A percentile compares a stretch with the other conserved stretches of the same genome.
Conservation (phyloP, 2,888 invertebrate genomes). For the Trypoxylon attenuatum region DNA sequence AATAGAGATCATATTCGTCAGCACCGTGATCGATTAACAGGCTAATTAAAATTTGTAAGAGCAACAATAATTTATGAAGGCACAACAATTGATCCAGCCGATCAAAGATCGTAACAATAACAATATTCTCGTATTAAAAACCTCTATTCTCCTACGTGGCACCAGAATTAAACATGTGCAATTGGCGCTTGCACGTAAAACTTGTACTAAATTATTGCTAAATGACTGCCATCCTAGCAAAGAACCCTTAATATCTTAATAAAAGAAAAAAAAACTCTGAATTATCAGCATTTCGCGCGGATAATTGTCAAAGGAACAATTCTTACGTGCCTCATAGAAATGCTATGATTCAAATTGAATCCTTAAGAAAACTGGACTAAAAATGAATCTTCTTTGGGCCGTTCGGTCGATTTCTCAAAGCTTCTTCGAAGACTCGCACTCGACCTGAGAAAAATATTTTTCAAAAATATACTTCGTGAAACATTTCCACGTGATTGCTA, state of each 20-base stretch:
- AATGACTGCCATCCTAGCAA: constrained; percentile 4
- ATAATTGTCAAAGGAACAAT: too few species aligned
- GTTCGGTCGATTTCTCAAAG: too few species aligned
- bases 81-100: constrained; percentile 4
- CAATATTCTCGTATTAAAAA: constrained; percentile 10
- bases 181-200: not conserved
- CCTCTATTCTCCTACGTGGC: constrained; percentile 10
- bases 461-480: too few species aligned
- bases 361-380: too few species aligned
- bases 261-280: not conserved
- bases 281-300: too few species aligned
- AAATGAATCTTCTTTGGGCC: too few species aligned
- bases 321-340: too few species aligned
- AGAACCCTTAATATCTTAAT: constrained; percentile 17
- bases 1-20: constrained; percentile 35
- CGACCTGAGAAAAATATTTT: too few species aligned
- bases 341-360: too few species aligned
- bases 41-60: constrained; percentile 1
- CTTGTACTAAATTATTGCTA: constrained; percentile 5
- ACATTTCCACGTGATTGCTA: too few species aligned
- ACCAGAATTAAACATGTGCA: constrained; percentile 13
- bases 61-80: too few species aligned
- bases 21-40: constrained; percentile 4
- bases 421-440: too few species aligned
- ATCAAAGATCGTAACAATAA: constrained; percentile 27